These are phyloP conservation scores for Drosophila simulans DNA, from an alignment of 1,140 invertebrate genomes.

Conservation along the genomic window DNA sequence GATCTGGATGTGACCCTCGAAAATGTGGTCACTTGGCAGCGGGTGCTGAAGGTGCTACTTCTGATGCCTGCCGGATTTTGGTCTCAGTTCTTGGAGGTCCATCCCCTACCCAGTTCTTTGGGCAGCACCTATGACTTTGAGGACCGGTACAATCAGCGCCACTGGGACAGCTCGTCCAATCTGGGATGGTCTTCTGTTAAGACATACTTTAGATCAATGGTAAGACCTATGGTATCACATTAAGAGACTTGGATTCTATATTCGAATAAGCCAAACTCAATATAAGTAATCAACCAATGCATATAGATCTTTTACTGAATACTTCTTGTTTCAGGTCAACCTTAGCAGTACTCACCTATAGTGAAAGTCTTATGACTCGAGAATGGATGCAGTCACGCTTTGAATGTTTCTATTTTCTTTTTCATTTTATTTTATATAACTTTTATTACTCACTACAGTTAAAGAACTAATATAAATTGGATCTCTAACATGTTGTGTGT, in stretches of 20 bases:
- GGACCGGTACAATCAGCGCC: constrained; percentile 31
- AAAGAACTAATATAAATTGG: neutral
- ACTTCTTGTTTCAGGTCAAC: constrained; percentile 31
- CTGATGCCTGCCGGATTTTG: constrained; percentile 55
- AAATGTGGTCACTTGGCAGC: constrained; percentile 62
- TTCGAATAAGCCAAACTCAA: too few relatives aligned
- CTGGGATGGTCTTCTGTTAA: constrained; percentile 60
- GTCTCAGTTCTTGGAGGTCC: constrained; percentile 64
- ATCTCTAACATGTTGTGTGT: neutral
- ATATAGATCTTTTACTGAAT: neutral
- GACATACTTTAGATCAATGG: constrained; percentile 72
- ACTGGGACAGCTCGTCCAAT: constrained; percentile 40
- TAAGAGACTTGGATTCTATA: neutral
- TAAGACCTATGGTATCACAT: constrained; percentile 9
- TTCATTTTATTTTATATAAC: neutral
- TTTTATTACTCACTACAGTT: neutral
- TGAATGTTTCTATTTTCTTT: neutral
- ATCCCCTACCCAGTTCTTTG: constrained; percentile 34
- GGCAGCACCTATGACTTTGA: constrained; percentile 31
- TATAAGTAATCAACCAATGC: too few relatives aligned
- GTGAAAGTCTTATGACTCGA: neutral
- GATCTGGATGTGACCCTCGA: constrained; percentile 84
- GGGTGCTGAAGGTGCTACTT: constrained; percentile 46
- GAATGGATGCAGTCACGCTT: too few relatives aligned
- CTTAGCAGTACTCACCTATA: constrained; percentile 27